phyloP scores from a whole-genome alignment of 2,797 vertebrate genomes.

The Acanthiza pusilla region DNA sequence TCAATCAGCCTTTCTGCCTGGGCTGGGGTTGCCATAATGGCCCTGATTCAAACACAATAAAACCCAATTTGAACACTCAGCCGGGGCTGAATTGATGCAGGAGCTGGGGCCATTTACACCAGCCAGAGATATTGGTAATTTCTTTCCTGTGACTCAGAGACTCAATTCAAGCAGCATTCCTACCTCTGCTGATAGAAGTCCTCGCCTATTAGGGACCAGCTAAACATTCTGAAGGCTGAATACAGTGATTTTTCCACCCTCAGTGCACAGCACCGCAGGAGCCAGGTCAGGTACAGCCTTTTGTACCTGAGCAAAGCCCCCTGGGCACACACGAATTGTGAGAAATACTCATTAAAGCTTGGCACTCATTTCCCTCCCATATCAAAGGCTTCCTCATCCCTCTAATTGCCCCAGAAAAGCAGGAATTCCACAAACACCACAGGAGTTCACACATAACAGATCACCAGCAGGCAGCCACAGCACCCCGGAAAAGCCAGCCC shows the following conservation, averaged over 20 bases:
- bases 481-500: background rate
- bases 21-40: background rate
- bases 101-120: background rate
- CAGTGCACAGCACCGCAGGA: background rate
- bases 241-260: background rate
- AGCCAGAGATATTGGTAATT: background rate
- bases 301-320: background rate
- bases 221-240: background rate
- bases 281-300: background rate
- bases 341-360: background rate
- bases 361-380: background rate
- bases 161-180: background rate
- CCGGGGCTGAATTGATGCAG: background rate
- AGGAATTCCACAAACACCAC: background rate
- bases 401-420: background rate
- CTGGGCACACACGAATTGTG: rapidly evolving
- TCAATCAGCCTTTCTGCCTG: background rate
- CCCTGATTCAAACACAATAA: background rate
- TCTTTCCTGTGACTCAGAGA: background rate
- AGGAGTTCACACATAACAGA: background rate
- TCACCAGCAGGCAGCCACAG: background rate
- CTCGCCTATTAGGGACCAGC: background rate
- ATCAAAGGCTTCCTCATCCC: background rate
- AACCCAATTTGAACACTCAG: background rate
- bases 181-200: background rate